Evolutionary conservation across 2,113 vertebrate genomes (phyloP), one percentile per base, ranked within the genome.

Genomic region (Tupaia chinensis): DNA sequence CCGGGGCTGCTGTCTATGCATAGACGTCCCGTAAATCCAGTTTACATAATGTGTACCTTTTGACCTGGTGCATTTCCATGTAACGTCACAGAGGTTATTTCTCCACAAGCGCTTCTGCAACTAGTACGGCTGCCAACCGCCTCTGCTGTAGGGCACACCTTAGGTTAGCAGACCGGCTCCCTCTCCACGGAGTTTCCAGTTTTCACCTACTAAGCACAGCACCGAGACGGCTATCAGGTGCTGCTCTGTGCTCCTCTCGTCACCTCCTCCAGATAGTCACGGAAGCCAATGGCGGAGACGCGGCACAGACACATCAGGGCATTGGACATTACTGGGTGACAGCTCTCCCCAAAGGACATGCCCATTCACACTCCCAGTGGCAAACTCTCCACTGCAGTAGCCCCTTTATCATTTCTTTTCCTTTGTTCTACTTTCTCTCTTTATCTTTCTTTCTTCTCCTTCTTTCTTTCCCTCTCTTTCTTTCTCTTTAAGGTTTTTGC

Each of bases 121-220:
- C 2, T 27, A 15, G 81, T 0, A 14, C 0, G n/a, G 72, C 29
- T 4, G 4, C 29, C 56, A 2, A 17, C 0, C 12, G 1, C 1
- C 16, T 27, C 68, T 17, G 19, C 44, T 2, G 1, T 4, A 13
- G 27, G 3, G 14, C 1, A n/a, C 0, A 23, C 34, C 29, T 72
- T 9, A 1, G 2, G 1, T 44, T 56, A 44, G 19, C 25, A 27
- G 63, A 7, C 2, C 53, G 0, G 14, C 13, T 19, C 66, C 82
- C n/a, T 92, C 29, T 7, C 0, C 44, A 44, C 44, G 5, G 3
- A 44, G 60, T 63, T 86, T 61, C 15, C 19, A 14, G 4, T 32
- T 7, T n/a, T 53, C 5, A 20, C 53, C 77, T 20, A 13, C 70
- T 16, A 34, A 0, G 14, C 13, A 9, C 11, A 9, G 16, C 0